phyloP scores from a whole-genome alignment of 2,797 vertebrate species.

The Cottoperca gobio region DNA sequence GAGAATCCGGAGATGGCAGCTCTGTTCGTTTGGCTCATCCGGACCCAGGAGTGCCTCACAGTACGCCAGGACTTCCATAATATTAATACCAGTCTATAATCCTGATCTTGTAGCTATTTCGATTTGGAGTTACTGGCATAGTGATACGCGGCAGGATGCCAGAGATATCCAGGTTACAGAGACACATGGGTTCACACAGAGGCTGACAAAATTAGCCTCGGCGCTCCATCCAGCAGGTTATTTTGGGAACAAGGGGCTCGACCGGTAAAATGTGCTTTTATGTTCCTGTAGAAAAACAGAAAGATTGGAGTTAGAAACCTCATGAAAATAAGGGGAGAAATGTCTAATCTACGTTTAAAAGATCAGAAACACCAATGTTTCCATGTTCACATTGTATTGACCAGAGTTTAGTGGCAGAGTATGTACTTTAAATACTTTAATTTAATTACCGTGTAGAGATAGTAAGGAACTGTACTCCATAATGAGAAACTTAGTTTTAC shows the following conservation, averaged over 20 bases:
- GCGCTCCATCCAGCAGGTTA: slow-evolving; percentile 54
- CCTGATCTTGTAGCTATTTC: slow-evolving; percentile 71
- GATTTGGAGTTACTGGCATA: slow-evolving; percentile 67
- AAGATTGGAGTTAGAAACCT: not conserved
- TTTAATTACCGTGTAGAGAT: not conserved
- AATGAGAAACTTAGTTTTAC: not conserved
- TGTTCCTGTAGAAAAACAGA: not conserved
- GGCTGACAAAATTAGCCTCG: slow-evolving; percentile 62
- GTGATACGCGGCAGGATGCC: slow-evolving; percentile 65
- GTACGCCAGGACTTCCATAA: slow-evolving; percentile 55
- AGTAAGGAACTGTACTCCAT: not conserved
- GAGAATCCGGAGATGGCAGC: slow-evolving; percentile 34
- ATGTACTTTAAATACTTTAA: no score
- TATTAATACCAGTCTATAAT: slow-evolving; percentile 63
- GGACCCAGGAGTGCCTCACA: slow-evolving; percentile 18
- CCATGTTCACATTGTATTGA: not conserved
- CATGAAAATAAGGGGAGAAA: not conserved
- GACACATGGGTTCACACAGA: slow-evolving; percentile 57
- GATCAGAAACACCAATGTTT: not conserved
- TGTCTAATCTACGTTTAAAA: not conserved
- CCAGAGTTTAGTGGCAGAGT: not conserved
- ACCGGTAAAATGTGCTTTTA: slow-evolving; percentile 24
- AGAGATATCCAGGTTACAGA: slow-evolving; percentile 69
- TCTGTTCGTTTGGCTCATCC: slow-evolving; percentile 41
- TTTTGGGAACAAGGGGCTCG: slow-evolving; percentile 53